Evolutionary conservation across 1,140 invertebrate genomes (phyloP), one percentile per base, ranked within the genome.

Genomic region (Lethrus apterus): DNA sequence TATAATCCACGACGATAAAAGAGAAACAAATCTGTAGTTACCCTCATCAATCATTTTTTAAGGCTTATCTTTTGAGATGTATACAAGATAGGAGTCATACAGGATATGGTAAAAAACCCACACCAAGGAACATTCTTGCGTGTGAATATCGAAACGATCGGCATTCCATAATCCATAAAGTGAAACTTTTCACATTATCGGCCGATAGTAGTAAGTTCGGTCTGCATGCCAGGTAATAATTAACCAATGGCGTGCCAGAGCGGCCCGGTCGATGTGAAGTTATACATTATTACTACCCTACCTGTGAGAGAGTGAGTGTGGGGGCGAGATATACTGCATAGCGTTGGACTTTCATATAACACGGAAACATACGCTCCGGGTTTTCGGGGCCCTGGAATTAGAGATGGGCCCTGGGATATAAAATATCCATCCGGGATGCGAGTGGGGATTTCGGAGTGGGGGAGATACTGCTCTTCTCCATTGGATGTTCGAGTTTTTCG

Each of bases 181-280:
- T 20, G 35, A 38, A 52, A 52, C 18, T 52, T 52, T 52, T 44
- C 50, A 48, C 50, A 52, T 52, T 52, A 52, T 52, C 45, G 50
- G 50, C 34, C 40, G 50, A 52, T 52, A 35, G 47, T 46, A 48
- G 38, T 32, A 24, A 49, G 51, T 49, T 41, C 44, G 50, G 45
- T 41, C 52, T 30, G 40, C 56, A 51, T 53, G 56, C 53, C 53
- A 52, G 52, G 46, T 51, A 52, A 57, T 57, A 57, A 57, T 57
- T 57, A 57, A 48, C 55, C 49, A 53, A 57, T 57, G 52, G 52
- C 55, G 52, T 54, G 55, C 31, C 43, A 47, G 31, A 40, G 32
- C 11, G 42, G 15, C 34, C n/a, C 15, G 52, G 49, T 52, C 52
- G 44, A 52, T 56, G 51, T 50, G 41, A 49, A 46, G 34, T 52